Evolutionary conservation across 1,140 invertebrate species (phyloP).

Genomic region (Sitodiplosis mosellana): DNA sequence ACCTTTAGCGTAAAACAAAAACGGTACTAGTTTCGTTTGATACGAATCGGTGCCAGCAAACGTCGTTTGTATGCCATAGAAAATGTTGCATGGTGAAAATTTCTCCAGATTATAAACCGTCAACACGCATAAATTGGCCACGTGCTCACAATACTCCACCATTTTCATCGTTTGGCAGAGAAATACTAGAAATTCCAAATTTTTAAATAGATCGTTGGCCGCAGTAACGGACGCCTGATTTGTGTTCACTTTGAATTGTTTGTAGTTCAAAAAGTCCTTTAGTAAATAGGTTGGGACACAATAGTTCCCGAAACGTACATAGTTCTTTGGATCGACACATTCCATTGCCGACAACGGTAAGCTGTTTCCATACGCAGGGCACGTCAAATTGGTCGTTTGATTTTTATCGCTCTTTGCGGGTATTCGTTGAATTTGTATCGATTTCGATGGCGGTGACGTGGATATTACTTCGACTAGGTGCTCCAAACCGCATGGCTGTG

Average conservation of each 20-base stretch:
- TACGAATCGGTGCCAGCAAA: constrained; percentile 26
- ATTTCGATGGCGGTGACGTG: not conserved
- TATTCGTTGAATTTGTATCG: not conserved
- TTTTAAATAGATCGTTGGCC: constrained; percentile 9
- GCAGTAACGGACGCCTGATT: not conserved
- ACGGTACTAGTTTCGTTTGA: constrained; percentile 25
- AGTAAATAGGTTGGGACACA: constrained; percentile 17
- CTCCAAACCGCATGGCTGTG: not conserved
- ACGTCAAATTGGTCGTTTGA: too few species aligned
- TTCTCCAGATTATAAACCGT: constrained; percentile 30
- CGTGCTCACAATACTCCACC: constrained; percentile 36
- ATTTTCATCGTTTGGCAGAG: constrained; percentile 18
- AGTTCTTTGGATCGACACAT: not conserved
- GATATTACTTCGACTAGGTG: not conserved
- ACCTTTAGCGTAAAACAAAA: constrained; percentile 30
- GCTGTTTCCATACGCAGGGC: too few species aligned
- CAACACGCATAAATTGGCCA: constrained; percentile 50
- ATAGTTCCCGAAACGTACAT: constrained; percentile 7
- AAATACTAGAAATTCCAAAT: constrained; percentile 23
- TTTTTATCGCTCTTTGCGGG: not conserved
- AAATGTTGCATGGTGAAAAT: constrained; percentile 30
- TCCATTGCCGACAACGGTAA: too few species aligned
- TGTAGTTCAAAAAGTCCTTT: constrained; percentile 19
- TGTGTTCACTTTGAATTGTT: constrained; percentile 13
- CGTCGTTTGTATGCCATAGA: constrained; percentile 26